Evolutionary conservation across 2,797 vertebrate genomes (phyloP).

Genomic region (Sebastes itinus): DNA sequence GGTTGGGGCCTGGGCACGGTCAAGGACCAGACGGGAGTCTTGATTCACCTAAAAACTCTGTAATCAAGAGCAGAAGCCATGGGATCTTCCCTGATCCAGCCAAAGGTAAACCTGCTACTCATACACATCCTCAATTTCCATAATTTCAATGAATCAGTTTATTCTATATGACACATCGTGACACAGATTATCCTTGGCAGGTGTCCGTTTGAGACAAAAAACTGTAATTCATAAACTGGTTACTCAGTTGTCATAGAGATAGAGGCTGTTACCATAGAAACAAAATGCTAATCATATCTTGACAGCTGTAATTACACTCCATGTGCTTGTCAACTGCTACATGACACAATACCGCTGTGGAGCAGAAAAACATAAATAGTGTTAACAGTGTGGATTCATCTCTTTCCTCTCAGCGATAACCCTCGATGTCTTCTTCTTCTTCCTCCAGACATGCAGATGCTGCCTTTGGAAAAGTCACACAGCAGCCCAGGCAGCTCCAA

Average conservation of each 20-base stretch:
- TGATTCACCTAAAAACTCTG: constrained; percentile 93
- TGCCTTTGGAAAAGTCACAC: constrained; percentile 98
- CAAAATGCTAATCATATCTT: constrained; percentile 19
- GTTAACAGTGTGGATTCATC: not conserved
- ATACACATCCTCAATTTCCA: not conserved
- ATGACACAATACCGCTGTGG: not conserved
- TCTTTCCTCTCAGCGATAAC: not conserved
- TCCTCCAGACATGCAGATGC: constrained; percentile 90
- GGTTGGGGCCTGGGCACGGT: constrained; percentile 61
- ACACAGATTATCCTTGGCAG: not conserved
- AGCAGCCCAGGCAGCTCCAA: constrained; percentile 99
- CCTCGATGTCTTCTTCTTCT: not conserved
- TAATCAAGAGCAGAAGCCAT: constrained; percentile 98
- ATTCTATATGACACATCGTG: not conserved
- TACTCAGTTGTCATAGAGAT: constrained; percentile 37
- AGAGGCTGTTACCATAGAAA: constrained; percentile 42
- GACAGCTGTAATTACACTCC: constrained; percentile 38
- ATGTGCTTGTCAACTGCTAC: constrained; percentile 14
- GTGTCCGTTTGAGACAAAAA: not conserved
- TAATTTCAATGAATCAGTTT: not conserved
- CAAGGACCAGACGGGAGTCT: constrained; percentile 78
- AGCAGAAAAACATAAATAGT: not conserved
- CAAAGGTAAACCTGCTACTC: constrained; percentile 86
- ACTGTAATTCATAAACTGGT: not conserved
- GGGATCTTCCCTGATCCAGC: constrained; percentile 97